A percentile compares a stretch with the other conserved stretches of the same genome.
These are phyloP conservation scores for Myxocyprinus asiaticus DNA, from an alignment of 2,113 vertebrate genomes.

Conservation along the genomic window DNA sequence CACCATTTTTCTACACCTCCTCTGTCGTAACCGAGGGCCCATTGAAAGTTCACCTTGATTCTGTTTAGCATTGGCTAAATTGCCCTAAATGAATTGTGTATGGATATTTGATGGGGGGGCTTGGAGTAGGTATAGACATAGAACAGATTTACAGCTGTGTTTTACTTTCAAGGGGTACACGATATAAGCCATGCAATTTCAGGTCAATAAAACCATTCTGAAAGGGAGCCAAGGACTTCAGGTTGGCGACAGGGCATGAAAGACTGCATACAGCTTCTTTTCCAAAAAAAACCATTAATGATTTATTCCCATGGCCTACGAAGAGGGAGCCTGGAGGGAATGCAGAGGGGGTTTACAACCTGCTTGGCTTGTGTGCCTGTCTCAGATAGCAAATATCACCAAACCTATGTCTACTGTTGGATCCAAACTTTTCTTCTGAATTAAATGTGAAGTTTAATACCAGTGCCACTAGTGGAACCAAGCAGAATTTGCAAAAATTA, in stretches of 20 bases:
- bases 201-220: constrained; percentile 66
- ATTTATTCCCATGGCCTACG: constrained; percentile 71
- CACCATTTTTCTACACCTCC: constrained; percentile 51
- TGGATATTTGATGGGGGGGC: constrained; percentile 72
- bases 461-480: too few relatives aligned
- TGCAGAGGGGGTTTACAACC: constrained; percentile 27
- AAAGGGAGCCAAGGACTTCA: constrained; percentile 68
- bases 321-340: constrained; percentile 48
- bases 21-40: constrained; percentile 51
- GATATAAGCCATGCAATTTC: constrained; percentile 66
- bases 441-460: not conserved
- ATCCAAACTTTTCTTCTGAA: constrained; percentile 1
- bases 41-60: constrained; percentile 69
- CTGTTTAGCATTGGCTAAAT: constrained; percentile 79
- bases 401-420: constrained; percentile 11
- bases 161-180: constrained; percentile 72
- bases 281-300: constrained; percentile 67
- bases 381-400: constrained; percentile 24
- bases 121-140: constrained; percentile 25
- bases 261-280: constrained; percentile 58
- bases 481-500: too few relatives aligned
- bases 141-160: constrained; percentile 74
- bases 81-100: constrained; percentile 76
- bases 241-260: constrained; percentile 72
- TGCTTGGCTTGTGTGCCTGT: constrained; percentile 15